Evolutionary conservation across 2,888 invertebrate genomes (phyloP).

Genomic region (Drosophila nigritarsus): DNA sequence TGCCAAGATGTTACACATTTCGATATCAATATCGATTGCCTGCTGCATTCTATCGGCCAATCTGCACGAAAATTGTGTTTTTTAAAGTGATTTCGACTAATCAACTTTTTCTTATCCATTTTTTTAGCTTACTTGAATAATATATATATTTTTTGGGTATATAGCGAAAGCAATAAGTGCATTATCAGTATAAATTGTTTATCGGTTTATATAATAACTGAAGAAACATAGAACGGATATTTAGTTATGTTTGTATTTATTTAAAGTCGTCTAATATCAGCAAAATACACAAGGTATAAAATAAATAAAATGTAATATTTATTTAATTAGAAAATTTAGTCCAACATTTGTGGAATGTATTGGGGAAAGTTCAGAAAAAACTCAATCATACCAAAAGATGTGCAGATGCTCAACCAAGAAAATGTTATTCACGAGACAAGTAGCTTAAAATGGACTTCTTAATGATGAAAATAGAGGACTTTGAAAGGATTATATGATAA

Average conservation of each 20-base stretch:
- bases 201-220: background rate
- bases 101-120: background rate
- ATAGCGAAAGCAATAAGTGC: background rate
- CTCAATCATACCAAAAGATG: fast-evolving
- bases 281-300: too few species aligned
- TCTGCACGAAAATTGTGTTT: too few species aligned
- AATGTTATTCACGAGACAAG: background rate
- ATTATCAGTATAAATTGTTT: background rate
- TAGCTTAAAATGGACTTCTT: background rate
- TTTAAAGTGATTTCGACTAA: background rate
- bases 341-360: background rate
- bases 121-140: background rate
- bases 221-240: background rate
- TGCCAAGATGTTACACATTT: background rate
- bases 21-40: slow-evolving; percentile 2
- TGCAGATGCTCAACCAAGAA: background rate
- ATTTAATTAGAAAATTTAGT: too few species aligned
- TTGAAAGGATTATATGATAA: background rate
- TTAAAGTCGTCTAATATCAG: too few species aligned
- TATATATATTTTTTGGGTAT: background rate
- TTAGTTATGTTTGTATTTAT: too few species aligned
- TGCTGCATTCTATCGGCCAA: background rate
- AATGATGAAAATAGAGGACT: background rate
- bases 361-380: background rate
- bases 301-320: too few species aligned